Base-by-base conservation (phyloP, 37 sponge, comb jelly and placozoan species). In the Chondrilla cf. caribensis region DNA sequence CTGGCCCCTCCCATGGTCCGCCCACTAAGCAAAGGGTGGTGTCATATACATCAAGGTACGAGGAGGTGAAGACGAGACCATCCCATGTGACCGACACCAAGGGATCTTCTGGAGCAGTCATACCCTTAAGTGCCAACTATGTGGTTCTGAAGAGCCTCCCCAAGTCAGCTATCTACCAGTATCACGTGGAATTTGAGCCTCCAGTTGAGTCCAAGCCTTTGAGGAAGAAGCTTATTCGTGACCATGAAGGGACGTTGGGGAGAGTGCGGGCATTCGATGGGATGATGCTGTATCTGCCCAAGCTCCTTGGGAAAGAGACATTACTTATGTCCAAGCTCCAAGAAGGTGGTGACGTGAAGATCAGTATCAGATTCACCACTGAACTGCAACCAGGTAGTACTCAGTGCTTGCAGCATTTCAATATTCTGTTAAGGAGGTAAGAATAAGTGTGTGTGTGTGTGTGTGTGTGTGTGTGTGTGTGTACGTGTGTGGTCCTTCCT, bases 131-230 rank as follows among this genome's bases (percentile, higher is more conserved):
- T 28, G 83, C 90, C 8, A 97, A 97, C 83, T 93, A 83, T 47
- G 73, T 97, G 32, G 78, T 73, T 14, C 84, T 97, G 39, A 70
- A 51, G 15, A 86, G 70, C 24, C 84, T 82, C 32, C 89, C 91
- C 19, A 79, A 88, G 55, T 40, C 77, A 42, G 76, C 85, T 18
- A 87, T 97, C 64, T 97, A 91, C 79, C 98, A 97, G 89, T 94
- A 97, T 82, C 85, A 90, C 22, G 95, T 95, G 21, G 57, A 57
- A 47, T 96, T 85, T 60, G 38, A 72, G 35, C 96, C 96, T 22
- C 87, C 70, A 0, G 40, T 96, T 0, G 93, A 92, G 32, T 85
- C 51, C 66, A 85, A 80, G 75, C 62, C 83, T 26, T 64, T 88
- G 25, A 81, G 96, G 14, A 15, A 66, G 28, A 79, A 29, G 0